These are phyloP conservation scores for Ophonus ardosiacus DNA, from an alignment of 2,888 invertebrate species.

Conservation along the genomic window DNA sequence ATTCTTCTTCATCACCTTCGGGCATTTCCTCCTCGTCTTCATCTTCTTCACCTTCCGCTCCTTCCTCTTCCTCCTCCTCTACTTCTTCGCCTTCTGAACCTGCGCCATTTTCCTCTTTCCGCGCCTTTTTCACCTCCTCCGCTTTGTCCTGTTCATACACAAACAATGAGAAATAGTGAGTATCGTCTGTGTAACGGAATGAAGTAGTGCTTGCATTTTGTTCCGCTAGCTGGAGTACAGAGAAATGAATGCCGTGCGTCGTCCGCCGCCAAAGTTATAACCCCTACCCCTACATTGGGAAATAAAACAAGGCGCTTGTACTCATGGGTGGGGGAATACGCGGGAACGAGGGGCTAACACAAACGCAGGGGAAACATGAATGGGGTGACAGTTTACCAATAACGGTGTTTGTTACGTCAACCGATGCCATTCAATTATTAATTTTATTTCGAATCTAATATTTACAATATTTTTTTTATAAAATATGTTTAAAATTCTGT, in stretches of 20 bases:
- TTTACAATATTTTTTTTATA: no score
- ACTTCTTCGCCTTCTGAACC: constrained; percentile 80
- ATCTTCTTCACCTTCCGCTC: constrained; percentile 74
- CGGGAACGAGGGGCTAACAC: constrained; percentile 35
- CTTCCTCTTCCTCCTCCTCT: constrained; percentile 81
- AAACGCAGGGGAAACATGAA: constrained; percentile 48
- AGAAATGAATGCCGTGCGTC: constrained; percentile 52
- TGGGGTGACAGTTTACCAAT: constrained; percentile 62
- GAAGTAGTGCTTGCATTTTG: constrained; percentile 65
- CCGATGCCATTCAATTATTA: constrained; percentile 45
- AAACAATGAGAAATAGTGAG: constrained; percentile 63
- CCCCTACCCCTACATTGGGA: constrained; percentile 11
- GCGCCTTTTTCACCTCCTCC: constrained; percentile 87
- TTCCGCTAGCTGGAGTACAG: constrained; percentile 44
- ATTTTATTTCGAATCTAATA: background rate
- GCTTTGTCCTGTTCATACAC: constrained; percentile 80
- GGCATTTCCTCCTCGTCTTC: constrained; percentile 75
- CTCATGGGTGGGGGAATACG: constrained; percentile 14
- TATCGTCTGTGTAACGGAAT: constrained; percentile 35
- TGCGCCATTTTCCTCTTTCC: constrained; percentile 88
- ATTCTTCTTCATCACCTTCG: constrained; percentile 75
- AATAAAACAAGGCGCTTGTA: background rate
- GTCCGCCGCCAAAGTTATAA: background rate
- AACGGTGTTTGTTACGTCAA: constrained; percentile 43
- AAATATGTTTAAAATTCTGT: no score